phyloP scores from a whole-genome alignment of 2,797 vertebrate species.

The Poeciliopsis paucimaculata region DNA sequence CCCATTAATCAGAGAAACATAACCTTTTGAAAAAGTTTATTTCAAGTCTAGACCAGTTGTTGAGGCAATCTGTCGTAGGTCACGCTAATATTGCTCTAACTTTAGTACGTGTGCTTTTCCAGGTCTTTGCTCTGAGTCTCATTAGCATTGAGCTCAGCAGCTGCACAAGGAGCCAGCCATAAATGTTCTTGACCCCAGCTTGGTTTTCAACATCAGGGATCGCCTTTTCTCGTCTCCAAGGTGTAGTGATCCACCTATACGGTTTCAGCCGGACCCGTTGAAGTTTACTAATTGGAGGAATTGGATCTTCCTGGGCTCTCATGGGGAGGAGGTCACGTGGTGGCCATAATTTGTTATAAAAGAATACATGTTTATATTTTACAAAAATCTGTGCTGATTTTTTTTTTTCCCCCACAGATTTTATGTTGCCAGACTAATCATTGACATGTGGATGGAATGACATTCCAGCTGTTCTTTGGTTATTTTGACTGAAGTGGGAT shows the following conservation, averaged over 20 bases:
- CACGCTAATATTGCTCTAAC: not conserved
- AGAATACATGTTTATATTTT: slow-evolving; percentile 1
- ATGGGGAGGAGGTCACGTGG: not conserved
- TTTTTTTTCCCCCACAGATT: not conserved
- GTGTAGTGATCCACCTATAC: slow-evolving; percentile 13
- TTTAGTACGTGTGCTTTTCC: not conserved
- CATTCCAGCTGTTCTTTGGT: slow-evolving; percentile 37
- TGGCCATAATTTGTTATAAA: not conserved
- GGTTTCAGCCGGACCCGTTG: slow-evolving; percentile 25
- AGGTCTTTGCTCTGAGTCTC: not conserved
- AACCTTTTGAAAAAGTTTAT: not conserved
- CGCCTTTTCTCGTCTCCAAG: slow-evolving; percentile 4
- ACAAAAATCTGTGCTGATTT: not conserved
- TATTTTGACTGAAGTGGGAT: slow-evolving; percentile 42
- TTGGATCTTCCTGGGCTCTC: slow-evolving; percentile 11
- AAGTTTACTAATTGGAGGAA: slow-evolving; percentile 28
- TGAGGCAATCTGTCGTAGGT: not conserved
- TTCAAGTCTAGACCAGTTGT: not conserved
- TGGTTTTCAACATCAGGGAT: slow-evolving; percentile 36
- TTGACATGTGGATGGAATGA: slow-evolving; percentile 11
- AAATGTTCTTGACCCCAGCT: slow-evolving; percentile 21
- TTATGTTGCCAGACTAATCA: slow-evolving; percentile 1
- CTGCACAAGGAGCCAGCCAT: not conserved
- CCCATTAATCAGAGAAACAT: not conserved
- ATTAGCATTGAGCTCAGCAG: slow-evolving; percentile 17